These are phyloP conservation scores for Channa argus DNA, from an alignment of 2,113 vertebrate species.

Conservation along the genomic window DNA sequence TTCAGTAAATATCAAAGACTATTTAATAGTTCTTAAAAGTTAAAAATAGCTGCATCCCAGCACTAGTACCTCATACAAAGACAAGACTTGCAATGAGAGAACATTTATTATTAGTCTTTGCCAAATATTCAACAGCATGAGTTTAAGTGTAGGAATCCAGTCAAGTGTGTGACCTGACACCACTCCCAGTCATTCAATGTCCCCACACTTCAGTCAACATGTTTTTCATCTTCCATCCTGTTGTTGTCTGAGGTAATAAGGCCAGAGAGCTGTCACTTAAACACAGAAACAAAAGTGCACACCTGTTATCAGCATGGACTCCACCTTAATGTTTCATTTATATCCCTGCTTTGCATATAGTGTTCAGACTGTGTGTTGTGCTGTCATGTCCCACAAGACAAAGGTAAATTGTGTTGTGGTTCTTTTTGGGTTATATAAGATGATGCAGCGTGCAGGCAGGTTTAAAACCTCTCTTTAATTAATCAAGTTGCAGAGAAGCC, in stretches of 20 bases:
- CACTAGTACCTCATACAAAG: too few relatives aligned
- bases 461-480: background rate
- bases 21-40: too few relatives aligned
- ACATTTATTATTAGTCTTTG: background rate
- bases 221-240: constrained; percentile 1
- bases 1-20: too few relatives aligned
- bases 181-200: constrained; percentile 1
- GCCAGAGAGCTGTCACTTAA: background rate
- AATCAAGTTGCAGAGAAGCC: constrained; percentile 9
- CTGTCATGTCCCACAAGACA: constrained; percentile 6
- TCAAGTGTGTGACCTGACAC: background rate
- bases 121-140: background rate
- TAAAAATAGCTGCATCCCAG: too few relatives aligned
- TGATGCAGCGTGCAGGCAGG: background rate
- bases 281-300: background rate
- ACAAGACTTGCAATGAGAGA: background rate
- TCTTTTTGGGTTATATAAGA: background rate
- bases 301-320: background rate
- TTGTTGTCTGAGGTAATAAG: constrained; percentile 6
- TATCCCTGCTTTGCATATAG: constrained; percentile 49
- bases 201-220: constrained; percentile 3
- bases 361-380: background rate
- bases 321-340: background rate
- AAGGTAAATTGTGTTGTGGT: background rate
- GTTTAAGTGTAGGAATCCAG: constrained; percentile 16